These are phyloP conservation scores for Teleogryllus occipitalis DNA, from an alignment of 1,140 invertebrate species.

Conservation along the genomic window DNA sequence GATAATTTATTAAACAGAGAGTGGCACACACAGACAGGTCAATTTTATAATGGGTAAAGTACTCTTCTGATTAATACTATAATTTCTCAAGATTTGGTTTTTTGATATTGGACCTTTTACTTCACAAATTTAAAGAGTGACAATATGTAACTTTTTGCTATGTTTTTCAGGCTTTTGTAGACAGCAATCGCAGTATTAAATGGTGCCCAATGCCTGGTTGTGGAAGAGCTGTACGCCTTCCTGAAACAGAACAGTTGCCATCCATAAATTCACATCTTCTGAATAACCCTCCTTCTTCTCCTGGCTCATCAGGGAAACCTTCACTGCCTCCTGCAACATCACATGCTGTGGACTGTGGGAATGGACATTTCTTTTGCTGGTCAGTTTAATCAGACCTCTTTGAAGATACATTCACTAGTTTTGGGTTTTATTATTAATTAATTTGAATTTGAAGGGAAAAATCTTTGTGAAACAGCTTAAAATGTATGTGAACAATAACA, in stretches of 20 bases:
- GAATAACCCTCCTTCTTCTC: constrained; percentile 28
- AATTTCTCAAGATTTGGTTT: no score
- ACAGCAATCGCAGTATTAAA: constrained; percentile 62
- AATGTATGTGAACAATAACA: no score
- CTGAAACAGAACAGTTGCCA: constrained; percentile 43
- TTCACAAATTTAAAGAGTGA: no score
- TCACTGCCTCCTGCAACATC: constrained; percentile 36
- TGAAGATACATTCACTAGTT: no score
- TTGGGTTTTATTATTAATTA: no score
- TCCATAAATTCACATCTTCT: constrained; percentile 26
- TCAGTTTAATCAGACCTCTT: constrained; percentile 28
- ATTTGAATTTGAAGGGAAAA: no score
- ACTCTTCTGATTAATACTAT: no score
- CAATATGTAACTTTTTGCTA: neutral
- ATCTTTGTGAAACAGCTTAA: no score
- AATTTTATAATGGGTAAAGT: no score
- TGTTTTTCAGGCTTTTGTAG: constrained; percentile 57
- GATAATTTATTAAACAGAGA: no score
- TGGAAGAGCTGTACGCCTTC: constrained; percentile 56
- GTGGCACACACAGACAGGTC: no score
- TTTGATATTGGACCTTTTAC: no score
- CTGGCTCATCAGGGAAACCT: neutral
- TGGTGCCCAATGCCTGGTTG: constrained; percentile 66
- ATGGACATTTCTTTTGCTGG: constrained; percentile 68
- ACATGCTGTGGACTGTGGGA: constrained; percentile 63